Base-by-base conservation (phyloP, 1,140 invertebrate species). In the Drosophila sechellia region DNA sequence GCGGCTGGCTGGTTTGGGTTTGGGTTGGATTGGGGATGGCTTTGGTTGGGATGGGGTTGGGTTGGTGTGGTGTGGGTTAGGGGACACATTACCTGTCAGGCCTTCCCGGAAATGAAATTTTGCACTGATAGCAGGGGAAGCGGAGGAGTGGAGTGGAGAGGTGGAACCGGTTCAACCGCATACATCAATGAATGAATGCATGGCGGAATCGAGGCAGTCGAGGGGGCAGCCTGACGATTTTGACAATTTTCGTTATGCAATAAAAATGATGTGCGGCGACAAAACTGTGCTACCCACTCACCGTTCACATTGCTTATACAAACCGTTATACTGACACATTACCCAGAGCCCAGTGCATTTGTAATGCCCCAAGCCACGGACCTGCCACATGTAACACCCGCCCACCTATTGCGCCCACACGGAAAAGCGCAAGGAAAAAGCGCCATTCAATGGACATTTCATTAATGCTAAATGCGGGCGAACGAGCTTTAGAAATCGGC, bases 211-310 rank as follows among this genome's bases (percentile, higher is more conserved):
- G 45, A 27, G 49, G 66, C 20, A n/a, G 34, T 0, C 37, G n/a
- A 50, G 48, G 31, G 43, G 84, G 71, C 3, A 11, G 48, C 5
- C 76, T 83, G 84, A 77, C 84, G 89, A 87, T 87, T 87, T 87
- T 79, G 84, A 83, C 79, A 83, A 89, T 87, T 87, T 86, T 79
- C 68, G 79, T 57, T 83, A 89, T 87, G 84, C 83, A 87, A 89
- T 89, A 89, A 87, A 83, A 79, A 81, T 85, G 63, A 85, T 56
- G 46, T 63, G 58, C 46, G 55, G 59, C 50, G 40, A 53, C 48
- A 39, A 77, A 77, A 61, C 56, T 57, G 74, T 61, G 66, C 65
- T 57, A 77, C 55, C 22, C 35, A 56, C 35, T 69, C 64, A 52
- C 59, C 46, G 50, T 39, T 48, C 50, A 10, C 50, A 10, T 10